Conservation (phyloP, 2,888 invertebrate species). For the Cancer borealis region DNA sequence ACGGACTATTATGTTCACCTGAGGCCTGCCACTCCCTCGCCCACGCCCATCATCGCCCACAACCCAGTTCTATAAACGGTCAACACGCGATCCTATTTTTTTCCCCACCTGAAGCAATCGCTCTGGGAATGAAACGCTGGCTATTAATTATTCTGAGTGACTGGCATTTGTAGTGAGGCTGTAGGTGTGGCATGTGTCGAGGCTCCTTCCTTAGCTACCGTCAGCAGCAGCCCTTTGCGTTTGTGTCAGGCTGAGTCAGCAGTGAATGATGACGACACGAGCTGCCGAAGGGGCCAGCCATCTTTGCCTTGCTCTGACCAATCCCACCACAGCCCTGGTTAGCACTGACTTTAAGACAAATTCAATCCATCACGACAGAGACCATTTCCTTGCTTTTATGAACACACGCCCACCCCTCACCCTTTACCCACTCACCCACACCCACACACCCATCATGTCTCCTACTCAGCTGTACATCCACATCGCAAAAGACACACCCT, state of each 20-base stretch:
- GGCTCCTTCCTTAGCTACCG: background rate
- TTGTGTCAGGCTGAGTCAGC: background rate
- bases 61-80: background rate
- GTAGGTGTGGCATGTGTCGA: background rate
- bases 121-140: background rate
- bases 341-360: no score
- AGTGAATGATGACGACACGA: background rate
- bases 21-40: background rate
- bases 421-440: no score
- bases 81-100: background rate
- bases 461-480: no score
- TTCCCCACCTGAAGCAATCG: conserved; percentile 23
- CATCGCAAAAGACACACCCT: background rate
- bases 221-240: background rate
- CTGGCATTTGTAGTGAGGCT: conserved; percentile 32
- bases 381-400: no score
- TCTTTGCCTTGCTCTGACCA: background rate
- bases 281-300: background rate
- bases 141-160: conserved; percentile 44
- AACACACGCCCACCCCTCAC: background rate
- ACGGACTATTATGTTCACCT: background rate
- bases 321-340: background rate
- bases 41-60: no score
- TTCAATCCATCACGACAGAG: no score
- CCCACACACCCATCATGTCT: background rate